phyloP scores from a whole-genome alignment of 1,140 invertebrate genomes.

The Goniozus legneri region DNA sequence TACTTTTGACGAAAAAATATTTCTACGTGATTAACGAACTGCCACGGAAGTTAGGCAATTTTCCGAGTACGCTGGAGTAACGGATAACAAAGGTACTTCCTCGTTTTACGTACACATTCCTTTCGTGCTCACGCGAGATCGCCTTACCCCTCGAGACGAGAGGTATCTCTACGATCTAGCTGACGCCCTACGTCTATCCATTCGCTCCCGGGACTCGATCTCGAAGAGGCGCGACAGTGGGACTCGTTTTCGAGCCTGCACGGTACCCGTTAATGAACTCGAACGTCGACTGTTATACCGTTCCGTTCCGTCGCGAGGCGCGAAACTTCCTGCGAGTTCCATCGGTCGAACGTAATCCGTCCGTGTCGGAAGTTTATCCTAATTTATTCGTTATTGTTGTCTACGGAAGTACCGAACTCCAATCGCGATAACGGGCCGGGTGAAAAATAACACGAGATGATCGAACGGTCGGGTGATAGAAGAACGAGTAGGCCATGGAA shows the following conservation, averaged over 20 bases:
- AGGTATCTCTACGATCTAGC: constrained; percentile 16
- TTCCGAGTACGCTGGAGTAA: too few relatives aligned
- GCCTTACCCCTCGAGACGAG: neutral
- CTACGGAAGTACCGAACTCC: neutral
- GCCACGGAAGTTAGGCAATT: too few relatives aligned
- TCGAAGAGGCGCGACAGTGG: neutral
- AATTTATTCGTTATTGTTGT: neutral
- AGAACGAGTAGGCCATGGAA: too few relatives aligned
- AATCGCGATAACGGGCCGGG: too few relatives aligned
- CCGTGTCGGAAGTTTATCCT: neutral
- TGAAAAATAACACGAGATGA: too few relatives aligned
- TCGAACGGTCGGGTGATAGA: too few relatives aligned
- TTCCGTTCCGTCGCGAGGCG: neutral
- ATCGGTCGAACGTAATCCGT: neutral
- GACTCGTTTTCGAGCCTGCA: constrained; percentile 16
- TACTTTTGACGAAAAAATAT: neutral
- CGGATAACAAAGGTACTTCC: neutral
- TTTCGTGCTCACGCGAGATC: neutral
- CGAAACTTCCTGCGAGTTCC: neutral
- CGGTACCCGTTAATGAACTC: constrained; percentile 28
- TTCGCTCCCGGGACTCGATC: too few relatives aligned
- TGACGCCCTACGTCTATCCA: constrained; percentile 18
- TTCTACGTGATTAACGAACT: neutral
- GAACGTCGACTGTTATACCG: neutral
- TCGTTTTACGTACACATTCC: neutral